Evolutionary conservation across 2,797 vertebrate genomes (phyloP).

Genomic region (Sebastes matsubarae): DNA sequence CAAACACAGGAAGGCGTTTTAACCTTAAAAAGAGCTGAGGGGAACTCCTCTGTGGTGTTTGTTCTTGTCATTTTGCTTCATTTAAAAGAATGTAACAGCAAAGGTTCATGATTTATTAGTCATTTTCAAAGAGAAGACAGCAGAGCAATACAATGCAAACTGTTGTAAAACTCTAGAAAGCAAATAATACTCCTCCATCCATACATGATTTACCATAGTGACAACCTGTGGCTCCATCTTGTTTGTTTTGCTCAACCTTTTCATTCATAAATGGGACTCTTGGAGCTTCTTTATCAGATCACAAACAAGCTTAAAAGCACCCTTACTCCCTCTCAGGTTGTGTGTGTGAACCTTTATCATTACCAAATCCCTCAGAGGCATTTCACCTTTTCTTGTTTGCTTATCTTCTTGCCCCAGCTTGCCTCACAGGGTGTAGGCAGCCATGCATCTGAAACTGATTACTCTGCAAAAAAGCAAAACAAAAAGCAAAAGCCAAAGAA

Average conservation of each 20-base stretch:
- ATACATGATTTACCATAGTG: too few relatives aligned
- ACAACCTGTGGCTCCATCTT: not conserved
- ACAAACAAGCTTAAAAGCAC: not conserved
- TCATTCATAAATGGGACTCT: too few relatives aligned
- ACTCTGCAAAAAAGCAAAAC: not conserved
- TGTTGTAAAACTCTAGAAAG: not conserved
- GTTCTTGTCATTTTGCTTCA: too few relatives aligned
- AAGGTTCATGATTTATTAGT: not conserved
- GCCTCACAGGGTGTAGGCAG: not conserved
- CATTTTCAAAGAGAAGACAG: not conserved
- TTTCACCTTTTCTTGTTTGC: not conserved
- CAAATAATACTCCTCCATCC: not conserved
- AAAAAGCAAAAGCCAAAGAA: not conserved
- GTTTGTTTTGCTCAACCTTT: not conserved
- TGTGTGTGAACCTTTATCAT: not conserved
- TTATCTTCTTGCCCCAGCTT: constrained; percentile 38
- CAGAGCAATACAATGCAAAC: not conserved
- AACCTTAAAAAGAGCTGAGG: not conserved
- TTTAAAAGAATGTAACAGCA: not conserved
- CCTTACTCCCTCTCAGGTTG: not conserved
- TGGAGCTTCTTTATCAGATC: not conserved
- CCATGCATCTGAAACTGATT: constrained; percentile 26
- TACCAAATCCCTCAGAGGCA: not conserved
- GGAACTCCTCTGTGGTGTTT: not conserved
- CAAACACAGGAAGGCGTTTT: not conserved